phyloP scores from a whole-genome alignment of 2,888 invertebrate genomes.

The Yponomeuta malinellus region DNA sequence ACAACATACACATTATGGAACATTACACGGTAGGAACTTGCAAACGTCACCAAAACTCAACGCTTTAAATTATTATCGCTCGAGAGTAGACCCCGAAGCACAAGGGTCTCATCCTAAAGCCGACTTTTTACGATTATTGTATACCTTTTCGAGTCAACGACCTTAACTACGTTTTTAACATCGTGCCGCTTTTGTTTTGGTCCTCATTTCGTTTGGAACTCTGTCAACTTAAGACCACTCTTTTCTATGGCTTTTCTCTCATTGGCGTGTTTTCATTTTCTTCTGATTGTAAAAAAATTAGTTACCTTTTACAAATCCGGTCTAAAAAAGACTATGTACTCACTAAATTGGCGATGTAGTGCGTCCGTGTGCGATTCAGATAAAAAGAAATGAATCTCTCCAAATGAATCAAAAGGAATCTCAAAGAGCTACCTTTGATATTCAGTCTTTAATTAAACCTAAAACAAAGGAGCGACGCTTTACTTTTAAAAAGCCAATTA shows the following conservation, averaged over 20 bases:
- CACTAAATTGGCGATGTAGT: too few relatives aligned
- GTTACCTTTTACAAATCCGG: too few relatives aligned
- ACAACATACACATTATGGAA: too few relatives aligned
- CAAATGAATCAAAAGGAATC: too few relatives aligned
- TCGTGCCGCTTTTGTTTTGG: background rate
- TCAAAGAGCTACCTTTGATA: too few relatives aligned
- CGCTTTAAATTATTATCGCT: background rate
- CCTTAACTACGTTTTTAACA: slow-evolving; percentile 3
- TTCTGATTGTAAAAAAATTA: too few relatives aligned
- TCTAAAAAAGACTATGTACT: too few relatives aligned
- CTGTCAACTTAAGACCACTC: background rate
- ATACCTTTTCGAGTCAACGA: background rate
- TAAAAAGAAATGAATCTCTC: too few relatives aligned
- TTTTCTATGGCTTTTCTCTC: background rate
- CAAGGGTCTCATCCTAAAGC: background rate
- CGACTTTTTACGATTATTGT: background rate
- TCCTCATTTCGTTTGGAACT: background rate
- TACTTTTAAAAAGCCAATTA: background rate
- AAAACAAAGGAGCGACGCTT: background rate
- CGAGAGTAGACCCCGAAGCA: background rate
- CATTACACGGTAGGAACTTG: too few relatives aligned
- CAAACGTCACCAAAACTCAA: too few relatives aligned
- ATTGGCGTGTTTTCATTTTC: too few relatives aligned
- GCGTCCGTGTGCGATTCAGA: too few relatives aligned
- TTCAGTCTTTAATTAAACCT: background rate